Evolutionary conservation across 2,113 vertebrate species (phyloP).

Genomic region (Sapajus apella): DNA sequence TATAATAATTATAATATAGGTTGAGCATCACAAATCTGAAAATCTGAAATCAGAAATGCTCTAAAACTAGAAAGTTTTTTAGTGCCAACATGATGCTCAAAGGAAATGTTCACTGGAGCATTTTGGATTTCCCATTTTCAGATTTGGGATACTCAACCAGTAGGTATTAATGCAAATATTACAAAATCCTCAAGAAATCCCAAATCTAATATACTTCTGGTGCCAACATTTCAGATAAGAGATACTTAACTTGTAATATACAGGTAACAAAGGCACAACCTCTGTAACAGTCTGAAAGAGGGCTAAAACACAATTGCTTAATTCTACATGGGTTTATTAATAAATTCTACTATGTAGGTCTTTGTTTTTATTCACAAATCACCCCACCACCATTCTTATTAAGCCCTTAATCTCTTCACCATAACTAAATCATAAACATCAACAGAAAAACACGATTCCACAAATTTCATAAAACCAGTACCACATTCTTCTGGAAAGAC

Average conservation of each 20-base stretch:
- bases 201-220: neutral
- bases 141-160: neutral
- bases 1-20: neutral
- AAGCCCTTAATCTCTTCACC: neutral
- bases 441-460: neutral
- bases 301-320: neutral
- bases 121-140: neutral
- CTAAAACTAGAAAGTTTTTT: neutral
- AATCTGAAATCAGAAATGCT: neutral
- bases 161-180: neutral
- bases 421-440: neutral
- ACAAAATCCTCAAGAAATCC: neutral
- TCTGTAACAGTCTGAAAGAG: neutral
- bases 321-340: neutral
- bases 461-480: neutral
- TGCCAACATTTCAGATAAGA: neutral
- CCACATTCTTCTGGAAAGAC: neutral
- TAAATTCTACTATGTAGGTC: neutral
- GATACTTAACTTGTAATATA: neutral
- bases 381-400: neutral
- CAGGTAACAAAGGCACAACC: neutral
- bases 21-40: neutral
- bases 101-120: neutral
- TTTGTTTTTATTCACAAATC: neutral
- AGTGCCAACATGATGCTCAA: neutral